Conservation (phyloP, 2,113 vertebrate genomes). For the Anas platyrhynchos region DNA sequence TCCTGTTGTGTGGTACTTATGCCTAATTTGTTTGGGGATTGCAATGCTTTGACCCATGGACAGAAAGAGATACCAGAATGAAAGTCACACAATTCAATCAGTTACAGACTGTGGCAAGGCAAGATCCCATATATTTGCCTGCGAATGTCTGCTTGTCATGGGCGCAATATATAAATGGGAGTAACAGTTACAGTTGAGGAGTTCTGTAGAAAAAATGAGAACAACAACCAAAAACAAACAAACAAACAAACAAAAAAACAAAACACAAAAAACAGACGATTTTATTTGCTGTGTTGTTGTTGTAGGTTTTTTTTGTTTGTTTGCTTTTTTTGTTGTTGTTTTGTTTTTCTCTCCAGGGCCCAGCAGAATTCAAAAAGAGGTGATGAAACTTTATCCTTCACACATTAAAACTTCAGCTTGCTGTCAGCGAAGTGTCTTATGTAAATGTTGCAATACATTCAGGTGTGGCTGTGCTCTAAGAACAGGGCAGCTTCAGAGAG, state of each 20-base stretch:
- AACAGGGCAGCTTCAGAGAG: conserved; percentile 12
- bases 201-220: background rate
- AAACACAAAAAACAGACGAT: background rate
- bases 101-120: background rate
- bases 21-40: conserved; percentile 6
- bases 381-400: background rate
- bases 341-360: background rate
- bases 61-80: background rate
- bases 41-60: background rate
- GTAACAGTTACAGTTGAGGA: background rate
- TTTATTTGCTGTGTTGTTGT: background rate
- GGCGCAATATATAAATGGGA: background rate
- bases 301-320: background rate
- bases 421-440: background rate
- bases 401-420: background rate
- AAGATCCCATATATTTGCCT: background rate
- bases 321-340: background rate
- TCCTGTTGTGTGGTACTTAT: background rate
- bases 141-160: background rate
- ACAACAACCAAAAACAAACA: no score
- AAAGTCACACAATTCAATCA: background rate
- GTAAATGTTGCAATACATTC: background rate
- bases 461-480: background rate
- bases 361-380: background rate
- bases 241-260: no score